Evolutionary conservation across 2,113 vertebrate species (phyloP).

Genomic region (Hemiscyllium ocellatum): DNA sequence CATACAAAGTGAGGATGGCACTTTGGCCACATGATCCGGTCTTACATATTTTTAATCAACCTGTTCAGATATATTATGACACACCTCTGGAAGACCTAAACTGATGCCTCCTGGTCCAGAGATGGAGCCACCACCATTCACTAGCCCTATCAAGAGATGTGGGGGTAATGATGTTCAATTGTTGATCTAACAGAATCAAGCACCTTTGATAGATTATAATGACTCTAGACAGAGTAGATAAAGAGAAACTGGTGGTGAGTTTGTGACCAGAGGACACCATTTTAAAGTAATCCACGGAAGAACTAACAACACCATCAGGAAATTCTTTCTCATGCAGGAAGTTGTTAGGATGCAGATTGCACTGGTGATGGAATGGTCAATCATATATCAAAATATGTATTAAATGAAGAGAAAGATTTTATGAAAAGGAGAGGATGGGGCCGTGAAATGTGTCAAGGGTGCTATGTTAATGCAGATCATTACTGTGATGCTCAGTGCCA

Average conservation of each 20-base stretch:
- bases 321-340: background rate
- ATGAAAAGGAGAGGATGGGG: background rate
- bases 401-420: background rate
- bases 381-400: background rate
- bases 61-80: no score
- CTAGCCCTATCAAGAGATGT: background rate
- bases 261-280: background rate
- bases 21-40: no score
- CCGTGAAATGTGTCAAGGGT: background rate
- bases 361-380: background rate
- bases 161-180: background rate
- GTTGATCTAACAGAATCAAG: background rate
- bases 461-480: background rate
- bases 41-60: no score
- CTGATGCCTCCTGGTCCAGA: no score
- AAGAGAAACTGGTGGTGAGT: background rate
- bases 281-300: background rate
- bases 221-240: background rate
- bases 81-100: background rate
- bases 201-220: background rate
- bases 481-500: background rate
- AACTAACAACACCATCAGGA: background rate
- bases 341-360: background rate
- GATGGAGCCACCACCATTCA: no score
- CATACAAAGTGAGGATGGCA: no score